Conservation (phyloP, 2,797 vertebrate genomes). For the Megaceryle alcyon region DNA sequence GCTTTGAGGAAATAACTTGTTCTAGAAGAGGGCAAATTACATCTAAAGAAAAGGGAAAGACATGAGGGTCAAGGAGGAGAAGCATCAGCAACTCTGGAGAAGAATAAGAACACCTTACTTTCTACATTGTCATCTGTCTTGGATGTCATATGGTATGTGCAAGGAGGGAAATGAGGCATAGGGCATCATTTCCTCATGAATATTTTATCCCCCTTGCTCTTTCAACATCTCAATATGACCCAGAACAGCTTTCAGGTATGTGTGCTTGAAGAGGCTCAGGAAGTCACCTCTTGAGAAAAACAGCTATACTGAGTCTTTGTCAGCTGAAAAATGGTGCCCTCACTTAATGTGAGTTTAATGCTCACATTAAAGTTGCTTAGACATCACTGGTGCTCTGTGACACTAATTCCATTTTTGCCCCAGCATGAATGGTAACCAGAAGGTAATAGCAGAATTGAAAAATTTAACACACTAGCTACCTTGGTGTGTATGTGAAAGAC, state of each 20-base stretch:
- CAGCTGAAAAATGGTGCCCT: accelerated
- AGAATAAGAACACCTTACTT: neutral
- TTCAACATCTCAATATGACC: neutral
- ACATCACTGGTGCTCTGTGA: neutral
- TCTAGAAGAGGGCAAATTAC: neutral
- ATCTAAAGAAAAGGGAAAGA: neutral
- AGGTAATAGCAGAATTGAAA: neutral
- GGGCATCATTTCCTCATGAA: neutral
- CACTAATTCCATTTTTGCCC: neutral
- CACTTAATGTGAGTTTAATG: neutral
- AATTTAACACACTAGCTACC: neutral
- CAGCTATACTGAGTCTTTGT: neutral
- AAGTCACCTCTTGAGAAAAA: neutral
- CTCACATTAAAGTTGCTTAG: neutral
- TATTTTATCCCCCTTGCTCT: neutral
- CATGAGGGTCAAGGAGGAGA: neutral
- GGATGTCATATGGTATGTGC: neutral
- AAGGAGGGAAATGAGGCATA: neutral
- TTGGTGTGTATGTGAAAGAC: neutral
- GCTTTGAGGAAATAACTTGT: neutral
- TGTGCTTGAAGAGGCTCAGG: neutral
- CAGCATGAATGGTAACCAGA: neutral
- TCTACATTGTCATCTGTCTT: neutral
- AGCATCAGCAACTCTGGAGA: neutral
- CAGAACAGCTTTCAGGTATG: neutral